These are phyloP conservation scores for Apamea crenata DNA, from an alignment of 2,888 invertebrate species.

Conservation along the genomic window DNA sequence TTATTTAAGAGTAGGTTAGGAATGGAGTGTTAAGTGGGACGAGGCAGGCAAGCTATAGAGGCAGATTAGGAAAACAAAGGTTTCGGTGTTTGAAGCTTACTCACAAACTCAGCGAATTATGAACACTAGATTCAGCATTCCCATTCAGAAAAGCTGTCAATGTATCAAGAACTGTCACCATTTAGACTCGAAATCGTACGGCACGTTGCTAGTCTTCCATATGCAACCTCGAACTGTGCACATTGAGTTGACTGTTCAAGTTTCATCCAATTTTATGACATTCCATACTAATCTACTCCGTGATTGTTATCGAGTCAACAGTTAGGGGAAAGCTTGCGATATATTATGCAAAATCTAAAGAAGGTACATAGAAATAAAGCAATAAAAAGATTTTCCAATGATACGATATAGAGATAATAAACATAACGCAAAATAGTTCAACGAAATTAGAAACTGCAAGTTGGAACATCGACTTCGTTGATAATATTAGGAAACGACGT, in stretches of 20 bases:
- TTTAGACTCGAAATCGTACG: not conserved
- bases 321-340: constrained; percentile 22
- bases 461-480: constrained; percentile 31
- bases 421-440: constrained; percentile 23
- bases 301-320: constrained; percentile 7
- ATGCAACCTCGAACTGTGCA: not conserved
- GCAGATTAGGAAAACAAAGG: not conserved
- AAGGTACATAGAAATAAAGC: constrained; percentile 31
- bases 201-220: no score
- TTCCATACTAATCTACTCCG: constrained; percentile 37
- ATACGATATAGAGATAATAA: constrained; percentile 20
- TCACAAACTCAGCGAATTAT: not conserved
- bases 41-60: no score
- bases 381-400: constrained; percentile 50
- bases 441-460: constrained; percentile 43
- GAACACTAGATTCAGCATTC: not conserved
- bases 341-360: constrained; percentile 14
- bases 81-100: not conserved
- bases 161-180: not conserved
- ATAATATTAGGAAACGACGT: constrained; percentile 26
- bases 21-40: constrained; percentile 49
- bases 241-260: no score
- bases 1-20: constrained; percentile 17
- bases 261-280: no score
- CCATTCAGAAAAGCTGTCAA: not conserved